Base-by-base conservation (phyloP, 2,113 vertebrate species). In the Paramormyrops kingsleyae region DNA sequence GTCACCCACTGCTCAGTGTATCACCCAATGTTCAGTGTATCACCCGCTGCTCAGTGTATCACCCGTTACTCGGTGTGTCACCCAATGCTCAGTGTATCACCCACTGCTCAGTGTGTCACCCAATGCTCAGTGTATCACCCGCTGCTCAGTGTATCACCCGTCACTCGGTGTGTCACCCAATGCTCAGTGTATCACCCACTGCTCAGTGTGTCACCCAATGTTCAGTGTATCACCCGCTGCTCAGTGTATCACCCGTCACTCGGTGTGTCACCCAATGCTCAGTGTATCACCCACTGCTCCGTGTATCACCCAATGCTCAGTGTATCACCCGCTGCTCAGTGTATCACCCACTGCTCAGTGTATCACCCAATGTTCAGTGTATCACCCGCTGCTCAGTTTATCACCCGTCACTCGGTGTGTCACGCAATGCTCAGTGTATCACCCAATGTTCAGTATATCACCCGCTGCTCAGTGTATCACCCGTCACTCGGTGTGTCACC, bases 1-100 rank as follows among this genome's bases (percentile, higher is more conserved):
- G 2, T 3, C 12, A 50, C 49, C 49, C 0, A 0, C 0, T 13
- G 2, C 12, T 50, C 50, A 52, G 12, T 17, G 15, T 52, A 0
- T 17, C 50, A 15, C 50, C 50, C 0, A 0, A 0, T 0, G 12
- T 13, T 50, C 13, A 50, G 49, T 15, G 12, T 50, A 0, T 13
- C 49, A 50, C 12, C 49, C 0, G 0, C 0, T 12, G 12, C 0
- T 50, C 12, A 50, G 52, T 53, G 17, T 53, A 1, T 19, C 52
- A 53, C 52, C 15, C 52, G n/a, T n/a, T n/a, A n/a, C 0, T 50
- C 12, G 15, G 52, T 53, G 17, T 53, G 4, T 19, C 52, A 53
- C 52, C 15, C 52, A 4, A 0, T 0, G 52, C 17, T 53, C 52
- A 53, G 52, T 53, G 52, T 19, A 13, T 52, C 84, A 89, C 56